Evolutionary conservation across 2,888 invertebrate species (phyloP), one percentile per base, ranked within the genome.

Genomic region (Anoplius nigerrimus): DNA sequence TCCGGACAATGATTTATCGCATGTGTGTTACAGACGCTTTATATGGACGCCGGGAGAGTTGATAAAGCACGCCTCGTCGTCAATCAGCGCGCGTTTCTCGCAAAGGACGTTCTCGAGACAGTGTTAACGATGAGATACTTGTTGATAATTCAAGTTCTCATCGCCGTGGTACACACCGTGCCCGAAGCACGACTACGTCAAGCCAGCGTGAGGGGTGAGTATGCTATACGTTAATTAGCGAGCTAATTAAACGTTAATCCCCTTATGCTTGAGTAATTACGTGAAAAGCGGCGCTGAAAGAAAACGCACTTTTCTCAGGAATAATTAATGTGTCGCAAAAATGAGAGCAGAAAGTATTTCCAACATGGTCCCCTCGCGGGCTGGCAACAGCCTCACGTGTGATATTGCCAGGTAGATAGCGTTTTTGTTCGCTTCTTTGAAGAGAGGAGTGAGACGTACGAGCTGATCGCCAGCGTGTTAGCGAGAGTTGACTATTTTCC

Each of bases 121-220:
- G 48, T 48, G 16, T 20, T 20, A 48, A 82, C 71, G 72, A 84
- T 85, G 84, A 75, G 73, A 71, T 81, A 76, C 69, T 73, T 82
- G 53, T 68, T 84, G 73, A 75, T 84, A 67, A 75, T 85, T 51
- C 79, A 81, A 72, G 75, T 75, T 51, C 73, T 82, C 66, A 74
- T 81, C 74, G 72, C 72, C 66, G 69, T 78, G 69, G 76, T 72
- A 57, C 74, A 78, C 59, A 62, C 78, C 55, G 69, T 72, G 51
- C 72, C 76, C 20, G 74, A 76, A 22, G 69, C 75, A 21, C 74
- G 64, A n/a, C 62, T 62, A 11, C 71, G 73, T 64, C 71, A 72
- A 45, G 27, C 73, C 16, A 71, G 66, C 59, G 60, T 80, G 56
- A 79, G 76, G 74, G 83, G 83, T 84, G 66, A 82, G 81, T 80